These are phyloP conservation scores for Pantherophis alleghaniensis DNA, from an alignment of 2,797 vertebrate genomes.

Conservation along the genomic window DNA sequence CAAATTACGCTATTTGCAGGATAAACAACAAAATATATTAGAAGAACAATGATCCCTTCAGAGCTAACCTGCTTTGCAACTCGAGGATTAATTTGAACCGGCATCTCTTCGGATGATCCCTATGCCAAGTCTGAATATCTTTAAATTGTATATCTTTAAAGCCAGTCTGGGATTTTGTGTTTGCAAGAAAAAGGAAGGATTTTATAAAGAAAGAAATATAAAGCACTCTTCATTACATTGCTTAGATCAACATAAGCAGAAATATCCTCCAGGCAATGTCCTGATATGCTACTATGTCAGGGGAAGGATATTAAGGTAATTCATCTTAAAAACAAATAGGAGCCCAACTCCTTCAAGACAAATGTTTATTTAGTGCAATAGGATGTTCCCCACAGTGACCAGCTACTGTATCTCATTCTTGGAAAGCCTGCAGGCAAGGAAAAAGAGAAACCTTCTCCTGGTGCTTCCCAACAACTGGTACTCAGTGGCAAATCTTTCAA, in stretches of 20 bases:
- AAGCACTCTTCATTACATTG: neutral
- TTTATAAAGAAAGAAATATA: neutral
- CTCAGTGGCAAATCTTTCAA: neutral
- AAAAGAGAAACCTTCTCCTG: neutral
- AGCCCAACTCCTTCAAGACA: neutral
- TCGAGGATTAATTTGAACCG: neutral
- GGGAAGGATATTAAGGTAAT: neutral
- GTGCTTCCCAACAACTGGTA: neutral
- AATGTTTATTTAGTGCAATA: neutral
- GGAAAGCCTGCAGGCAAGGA: too few relatives aligned
- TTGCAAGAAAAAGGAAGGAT: neutral
- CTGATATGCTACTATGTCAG: neutral
- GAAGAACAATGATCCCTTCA: conserved; percentile 13
- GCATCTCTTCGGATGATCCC: neutral
- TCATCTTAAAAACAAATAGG: neutral
- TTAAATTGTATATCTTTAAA: neutral
- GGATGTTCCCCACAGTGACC: neutral
- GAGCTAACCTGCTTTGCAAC: neutral
- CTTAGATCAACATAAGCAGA: neutral
- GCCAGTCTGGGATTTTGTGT: neutral
- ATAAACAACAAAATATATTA: conserved; percentile 19
- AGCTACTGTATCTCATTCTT: neutral
- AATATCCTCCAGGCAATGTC: neutral
- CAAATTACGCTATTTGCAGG: conserved; percentile 20
- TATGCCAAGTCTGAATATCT: neutral